Base-by-base conservation (phyloP, 2,797 vertebrate genomes). In the Geotria australis region DNA sequence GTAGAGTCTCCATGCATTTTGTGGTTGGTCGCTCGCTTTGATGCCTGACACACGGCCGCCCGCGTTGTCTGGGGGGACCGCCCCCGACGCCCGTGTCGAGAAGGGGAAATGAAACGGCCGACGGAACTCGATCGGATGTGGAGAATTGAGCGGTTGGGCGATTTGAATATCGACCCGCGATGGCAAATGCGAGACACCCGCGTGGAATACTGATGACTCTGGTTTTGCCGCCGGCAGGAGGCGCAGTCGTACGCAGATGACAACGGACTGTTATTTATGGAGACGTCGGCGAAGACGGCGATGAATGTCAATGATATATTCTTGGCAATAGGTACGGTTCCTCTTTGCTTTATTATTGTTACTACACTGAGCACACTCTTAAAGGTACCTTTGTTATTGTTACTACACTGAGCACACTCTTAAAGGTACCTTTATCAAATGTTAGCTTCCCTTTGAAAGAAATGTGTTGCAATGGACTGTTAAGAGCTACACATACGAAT, bases 291-390 rank as follows among this genome's bases (percentile, higher is more conserved):
- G 47, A 98, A 98, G 75, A 95, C 91, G 45, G 89, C 91, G 63
- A 78, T 94, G 83, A 96, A 98, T 60, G 91, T 96, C 65, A 98
- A 93, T 59, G 89, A 98, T 79, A 93, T 98, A 71, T 98, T 98
- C 73, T 86, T 96, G 91, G 91, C 85, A 71, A 96, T 98, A 63
- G 91, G 91, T 98, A 71, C 75, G 80, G 24, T 38, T 4, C 24
- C 24, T 38, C 1, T 38, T 38, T 24, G 38, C 24, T 38, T 38
- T 38, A 13, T 56, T 8, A 12, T 53, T 3, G 12, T 56, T 13
- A 45, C 49, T 9, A 24, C 15, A 10, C 10, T 15, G 46, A 47
- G 47, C 38, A 38, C 24, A 38, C 24, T 38, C 24, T 38, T 38
- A 38, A 38, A 38, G 24, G 24, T 38, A 24, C n/a, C 24, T 38